Evolutionary conservation across 2,113 vertebrate species (phyloP), one percentile per base, ranked within the genome.

Genomic region (Indicator indicator): DNA sequence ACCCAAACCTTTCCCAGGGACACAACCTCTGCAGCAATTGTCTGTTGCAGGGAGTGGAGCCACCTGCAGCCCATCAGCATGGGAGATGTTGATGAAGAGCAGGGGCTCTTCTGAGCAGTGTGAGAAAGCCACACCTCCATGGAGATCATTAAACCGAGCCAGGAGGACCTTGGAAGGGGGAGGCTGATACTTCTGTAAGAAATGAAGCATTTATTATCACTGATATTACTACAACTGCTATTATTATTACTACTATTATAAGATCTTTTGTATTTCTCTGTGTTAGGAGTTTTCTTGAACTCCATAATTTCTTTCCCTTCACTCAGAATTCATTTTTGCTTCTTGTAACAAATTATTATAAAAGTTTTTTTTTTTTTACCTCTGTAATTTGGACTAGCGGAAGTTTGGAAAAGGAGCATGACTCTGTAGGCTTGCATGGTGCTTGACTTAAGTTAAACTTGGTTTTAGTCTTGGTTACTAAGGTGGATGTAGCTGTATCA

Each of bases 241-340:
- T 5, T 67, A 5, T 12, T 71, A 0, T 8, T 18, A 7, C 9
- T 20, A 11, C 11, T 5, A 5, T 4, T 28, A 3, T 8, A 30
- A 1, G 20, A 4, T 33, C 5, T 74, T 76, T 73, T 77, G 4
- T 8, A 70, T 86, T 59, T 54, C 4, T 36, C 16, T 6, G 16
- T 4, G 3, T 36, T 2, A 67, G 10, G 27, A 44, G 18, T 77
- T 63, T 59, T 72, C 23, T 68, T 55, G 8, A 84, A 16, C 5
- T 28, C 17, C 6, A 16, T 9, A 1, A 9, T 46, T 75, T 74
- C 21, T 68, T 75, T 52, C 4, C 6, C 16, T 3, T 58, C 5
- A 63, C 60, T 48, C 6, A 54, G 38, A 38, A 19, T 63, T 67
- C 2, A 6, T 46, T 59, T 52, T 55, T 48, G 2, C 30, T 59